Base-by-base conservation (phyloP, 1,140 invertebrate species). In the Nixonia krombeini region DNA sequence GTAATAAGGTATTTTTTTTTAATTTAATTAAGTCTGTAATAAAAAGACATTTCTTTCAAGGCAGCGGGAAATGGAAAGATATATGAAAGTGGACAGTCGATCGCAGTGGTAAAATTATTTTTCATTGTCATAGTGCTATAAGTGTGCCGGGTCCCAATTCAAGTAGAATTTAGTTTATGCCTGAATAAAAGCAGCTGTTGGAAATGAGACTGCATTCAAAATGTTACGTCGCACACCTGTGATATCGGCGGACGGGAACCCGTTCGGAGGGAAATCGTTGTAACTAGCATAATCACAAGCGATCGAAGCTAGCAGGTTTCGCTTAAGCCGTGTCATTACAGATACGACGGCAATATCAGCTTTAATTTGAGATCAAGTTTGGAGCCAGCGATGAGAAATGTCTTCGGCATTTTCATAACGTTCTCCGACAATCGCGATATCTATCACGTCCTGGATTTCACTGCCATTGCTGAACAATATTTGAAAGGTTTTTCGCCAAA, bases 121-220 rank as follows among this genome's bases (percentile, higher is more conserved):
- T 72, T 57, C 56, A 57, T 52, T 58, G 45, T 61, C n/a, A n/a
- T n/a, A n/a, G n/a, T 55, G 53, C 50, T 28, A 26, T 23, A 55
- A 45, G 25, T 44, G 46, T 45, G 17, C 57, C 26, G 25, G 38
- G 65, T 72, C 40, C 53, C 61, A 69, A 72, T 72, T 68, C 66
- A 59, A 50, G 59, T 68, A 63, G 57, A 72, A 65, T 72, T 62
- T 61, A 59, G 61, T 65, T 72, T 65, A 68, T 61, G 49, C 46
- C 49, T 49, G 64, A 68, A 64, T 68, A 68, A 72, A 65, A 68
- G 61, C 59, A 68, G 59, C 47, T 56, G 59, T 40, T 33, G 59
- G 59, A 16, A 65, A 70, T 57, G 57, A 40, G 57, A 46, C 45
- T 49, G 45, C 35, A 47, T 56, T 56, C 10, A 29, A 37, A 44